Evolutionary conservation across 2,888 invertebrate genomes (phyloP).

Genomic region (Acleris laterana): DNA sequence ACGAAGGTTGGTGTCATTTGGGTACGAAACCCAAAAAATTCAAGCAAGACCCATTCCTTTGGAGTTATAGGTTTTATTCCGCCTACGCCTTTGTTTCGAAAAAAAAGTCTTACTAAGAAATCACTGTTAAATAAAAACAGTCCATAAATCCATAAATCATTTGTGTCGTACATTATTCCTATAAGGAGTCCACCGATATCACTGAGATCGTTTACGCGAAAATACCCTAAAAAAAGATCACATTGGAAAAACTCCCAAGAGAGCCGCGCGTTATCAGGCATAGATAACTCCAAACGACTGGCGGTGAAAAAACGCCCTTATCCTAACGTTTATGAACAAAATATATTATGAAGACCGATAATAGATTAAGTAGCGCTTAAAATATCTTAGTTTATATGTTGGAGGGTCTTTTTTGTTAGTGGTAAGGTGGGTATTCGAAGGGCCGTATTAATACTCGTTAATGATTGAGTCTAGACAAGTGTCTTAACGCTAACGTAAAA

Average conservation of each 20-base stretch:
- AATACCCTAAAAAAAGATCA: conserved; percentile 36
- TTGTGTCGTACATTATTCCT: background rate
- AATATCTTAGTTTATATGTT: conserved; percentile 16
- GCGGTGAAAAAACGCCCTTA: conserved; percentile 30
- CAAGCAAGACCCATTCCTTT: too few species aligned
- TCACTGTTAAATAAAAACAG: conserved; percentile 1
- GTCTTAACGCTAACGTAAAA: too few species aligned
- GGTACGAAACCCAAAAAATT: too few species aligned
- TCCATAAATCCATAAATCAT: background rate
- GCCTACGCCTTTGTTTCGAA: too few species aligned
- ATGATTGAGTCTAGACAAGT: too few species aligned
- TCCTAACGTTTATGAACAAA: conserved; percentile 27
- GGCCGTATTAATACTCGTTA: too few species aligned
- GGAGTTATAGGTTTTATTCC: too few species aligned
- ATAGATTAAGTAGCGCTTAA: conserved; percentile 35
- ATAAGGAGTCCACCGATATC: background rate
- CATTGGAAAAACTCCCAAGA: conserved; percentile 55
- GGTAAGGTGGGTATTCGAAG: background rate
- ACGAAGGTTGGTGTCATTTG: too few species aligned
- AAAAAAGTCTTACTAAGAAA: too few species aligned
- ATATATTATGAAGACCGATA: conserved; percentile 30
- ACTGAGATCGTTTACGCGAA: conserved; percentile 30
- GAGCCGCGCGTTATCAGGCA: conserved; percentile 50
- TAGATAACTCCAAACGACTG: conserved; percentile 11
- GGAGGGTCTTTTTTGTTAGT: conserved; percentile 22